Percentiles rank a stretch among this genome's conserved stretches.
These are phyloP conservation scores for Archips xylosteana DNA, from an alignment of 2,888 invertebrate species.

Conservation along the genomic window DNA sequence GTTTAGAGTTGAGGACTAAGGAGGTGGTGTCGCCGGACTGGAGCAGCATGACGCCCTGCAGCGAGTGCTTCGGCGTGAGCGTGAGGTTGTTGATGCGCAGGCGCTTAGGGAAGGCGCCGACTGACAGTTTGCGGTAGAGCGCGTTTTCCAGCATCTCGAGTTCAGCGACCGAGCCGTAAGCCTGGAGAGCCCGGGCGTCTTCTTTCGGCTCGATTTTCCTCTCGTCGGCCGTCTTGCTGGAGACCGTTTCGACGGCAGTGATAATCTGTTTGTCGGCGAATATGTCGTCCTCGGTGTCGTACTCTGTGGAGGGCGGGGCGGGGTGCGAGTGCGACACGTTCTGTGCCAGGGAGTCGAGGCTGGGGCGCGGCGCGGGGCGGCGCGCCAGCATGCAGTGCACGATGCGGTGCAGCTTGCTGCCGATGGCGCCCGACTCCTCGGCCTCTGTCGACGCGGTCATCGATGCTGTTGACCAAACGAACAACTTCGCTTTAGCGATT, in stretches of 20 bases:
- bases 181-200: conserved; percentile 26
- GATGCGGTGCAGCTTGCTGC: conserved; percentile 62
- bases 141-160: conserved; percentile 61
- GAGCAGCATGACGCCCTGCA: conserved; percentile 61
- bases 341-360: conserved; percentile 46
- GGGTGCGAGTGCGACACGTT: conserved; percentile 9
- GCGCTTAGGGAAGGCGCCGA: conserved; percentile 64
- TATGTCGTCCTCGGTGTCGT: conserved; percentile 59
- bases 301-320: conserved; percentile 53
- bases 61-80: conserved; percentile 68
- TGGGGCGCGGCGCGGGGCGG: background rate
- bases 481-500: conserved; percentile 11
- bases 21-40: conserved; percentile 70
- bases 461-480: conserved; percentile 54
- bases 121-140: conserved; percentile 58
- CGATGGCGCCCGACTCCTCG: conserved; percentile 51
- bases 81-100: conserved; percentile 66
- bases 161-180: conserved; percentile 53
- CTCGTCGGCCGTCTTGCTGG: conserved; percentile 1
- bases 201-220: background rate
- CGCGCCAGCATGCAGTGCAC: conserved; percentile 55
- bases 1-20: conserved; percentile 58
- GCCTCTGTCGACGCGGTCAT: conserved; percentile 52
- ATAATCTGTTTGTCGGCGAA: conserved; percentile 62
- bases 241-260: conserved; percentile 57